Evolutionary conservation across 2,113 vertebrate genomes (phyloP).

Genomic region (Myiozetetes cayanensis): DNA sequence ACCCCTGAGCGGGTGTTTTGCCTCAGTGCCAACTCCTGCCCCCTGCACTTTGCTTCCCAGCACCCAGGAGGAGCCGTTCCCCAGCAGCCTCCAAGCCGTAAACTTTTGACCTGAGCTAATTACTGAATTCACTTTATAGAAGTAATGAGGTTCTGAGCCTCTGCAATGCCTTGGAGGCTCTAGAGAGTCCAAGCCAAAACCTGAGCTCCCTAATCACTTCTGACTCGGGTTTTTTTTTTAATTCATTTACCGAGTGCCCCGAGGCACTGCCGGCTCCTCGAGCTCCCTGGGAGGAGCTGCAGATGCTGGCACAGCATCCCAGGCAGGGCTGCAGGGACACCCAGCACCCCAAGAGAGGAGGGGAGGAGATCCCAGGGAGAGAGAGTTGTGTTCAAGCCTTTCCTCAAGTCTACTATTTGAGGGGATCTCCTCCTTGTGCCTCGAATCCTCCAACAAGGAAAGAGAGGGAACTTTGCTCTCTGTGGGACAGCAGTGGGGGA

Average conservation of each 20-base stretch:
- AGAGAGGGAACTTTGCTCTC: neutral
- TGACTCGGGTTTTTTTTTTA: constrained; percentile 43
- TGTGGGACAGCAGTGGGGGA: neutral
- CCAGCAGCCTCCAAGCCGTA: constrained; percentile 28
- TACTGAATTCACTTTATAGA: constrained; percentile 57
- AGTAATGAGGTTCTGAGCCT: constrained; percentile 62
- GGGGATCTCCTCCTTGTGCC: neutral
- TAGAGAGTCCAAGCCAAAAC: constrained; percentile 54
- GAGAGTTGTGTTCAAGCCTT: neutral
- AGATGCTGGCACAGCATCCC: neutral
- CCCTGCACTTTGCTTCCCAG: neutral
- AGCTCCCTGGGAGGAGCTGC: constrained; percentile 22
- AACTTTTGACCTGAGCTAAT: constrained; percentile 73
- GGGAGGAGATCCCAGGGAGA: neutral
- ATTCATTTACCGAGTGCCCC: constrained; percentile 47
- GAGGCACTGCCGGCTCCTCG: constrained; percentile 36
- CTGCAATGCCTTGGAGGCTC: constrained; percentile 62
- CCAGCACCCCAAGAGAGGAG: neutral
- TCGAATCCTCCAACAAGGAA: neutral
- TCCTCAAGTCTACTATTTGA: neutral
- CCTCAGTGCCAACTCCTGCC: neutral
- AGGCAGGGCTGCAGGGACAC: neutral
- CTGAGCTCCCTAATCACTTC: constrained; percentile 67
- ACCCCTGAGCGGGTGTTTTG: neutral
- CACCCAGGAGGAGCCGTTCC: neutral